Evolutionary conservation across 2,888 invertebrate genomes (phyloP).

Genomic region (Lacanobia wlatinum): DNA sequence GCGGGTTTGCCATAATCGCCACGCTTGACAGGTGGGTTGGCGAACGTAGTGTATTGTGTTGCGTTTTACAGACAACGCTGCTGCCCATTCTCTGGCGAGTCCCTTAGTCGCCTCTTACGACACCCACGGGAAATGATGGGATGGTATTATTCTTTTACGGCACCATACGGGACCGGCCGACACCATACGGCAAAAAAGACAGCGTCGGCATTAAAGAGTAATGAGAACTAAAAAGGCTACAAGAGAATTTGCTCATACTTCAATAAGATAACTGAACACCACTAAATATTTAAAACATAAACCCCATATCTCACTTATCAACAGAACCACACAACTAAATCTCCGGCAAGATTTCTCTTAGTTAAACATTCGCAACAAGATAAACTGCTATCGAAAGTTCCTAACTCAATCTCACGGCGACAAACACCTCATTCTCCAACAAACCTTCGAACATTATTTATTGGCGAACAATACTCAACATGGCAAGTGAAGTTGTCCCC

Average conservation of each 20-base stretch:
- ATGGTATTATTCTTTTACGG: no score
- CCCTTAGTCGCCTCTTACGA: no score
- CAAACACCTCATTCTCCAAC: constrained; percentile 42
- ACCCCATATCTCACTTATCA: not conserved
- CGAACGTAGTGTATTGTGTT: no score
- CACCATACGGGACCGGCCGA: no score
- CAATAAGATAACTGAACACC: not conserved
- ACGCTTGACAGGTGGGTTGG: no score
- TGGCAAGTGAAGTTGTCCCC: constrained; percentile 62
- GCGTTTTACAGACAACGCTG: no score
- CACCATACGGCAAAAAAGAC: no score
- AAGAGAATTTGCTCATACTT: not conserved
- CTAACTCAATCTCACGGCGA: constrained; percentile 41
- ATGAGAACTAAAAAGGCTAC: not conserved
- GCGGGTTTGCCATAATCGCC: no score
- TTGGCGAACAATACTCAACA: constrained; percentile 39
- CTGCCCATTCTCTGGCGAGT: no score
- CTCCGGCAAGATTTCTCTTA: constrained; percentile 1
- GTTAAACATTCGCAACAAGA: constrained; percentile 43
- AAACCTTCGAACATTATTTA: constrained; percentile 54
- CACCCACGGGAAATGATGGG: no score
- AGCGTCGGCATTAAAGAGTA: no score
- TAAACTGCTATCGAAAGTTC: constrained; percentile 49
- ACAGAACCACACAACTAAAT: constrained; percentile 24
- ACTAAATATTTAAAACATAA: not conserved